Base-by-base conservation (phyloP, 2,797 vertebrate genomes). In the Lepilemur ruficaudatus region DNA sequence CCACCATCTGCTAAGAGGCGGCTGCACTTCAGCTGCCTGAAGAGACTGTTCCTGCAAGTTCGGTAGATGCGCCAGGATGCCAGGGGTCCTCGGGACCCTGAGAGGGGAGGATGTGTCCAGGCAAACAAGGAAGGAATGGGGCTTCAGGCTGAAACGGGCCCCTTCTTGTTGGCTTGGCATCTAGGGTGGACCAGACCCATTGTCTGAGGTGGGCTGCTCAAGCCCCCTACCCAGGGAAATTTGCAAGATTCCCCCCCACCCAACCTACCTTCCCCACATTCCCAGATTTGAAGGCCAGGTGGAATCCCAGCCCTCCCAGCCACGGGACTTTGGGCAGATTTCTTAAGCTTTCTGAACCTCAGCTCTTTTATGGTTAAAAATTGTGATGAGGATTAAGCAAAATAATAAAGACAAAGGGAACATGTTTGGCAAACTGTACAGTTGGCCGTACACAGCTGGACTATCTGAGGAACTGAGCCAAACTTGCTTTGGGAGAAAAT, bases 1-100 rank as follows among this genome's bases (percentile, higher is more conserved):
- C 98, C 98, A 95, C 97, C 98, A 98, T 98, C 98, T 98, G 98
- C 97, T 97, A 97, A 98, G 97, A 98, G 97, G 95, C 95, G 86
- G 93, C 98, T 98, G 98, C 97, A 97, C 97, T 98, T 98, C 97
- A 83, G 92, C 93, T 98, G 98, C 98, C 82, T 76, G 96, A 97
- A 98, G 97, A 91, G 96, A 98, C 96, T 97, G 48, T 95, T 96
- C 95, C 96, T 98, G 98, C 97, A 98, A 98, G 98, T 97, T 96
- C 94, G 97, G 97, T 95, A 97, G 98, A 98, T 98, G 98, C 98
- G 98, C 97, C 97, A 97, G 98, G 98, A 98, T 98, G 97, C 97
- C 98, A 98, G 98, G 98, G 97, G 87, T 93, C 97, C 97, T 98
- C 98, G 97, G 97, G 97, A 41, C 88, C 97, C 96, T 63, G 73